Evolutionary conservation across 2,113 vertebrate species (phyloP), one percentile per base, ranked within the genome.

Genomic region (Probosciger aterrimus): DNA sequence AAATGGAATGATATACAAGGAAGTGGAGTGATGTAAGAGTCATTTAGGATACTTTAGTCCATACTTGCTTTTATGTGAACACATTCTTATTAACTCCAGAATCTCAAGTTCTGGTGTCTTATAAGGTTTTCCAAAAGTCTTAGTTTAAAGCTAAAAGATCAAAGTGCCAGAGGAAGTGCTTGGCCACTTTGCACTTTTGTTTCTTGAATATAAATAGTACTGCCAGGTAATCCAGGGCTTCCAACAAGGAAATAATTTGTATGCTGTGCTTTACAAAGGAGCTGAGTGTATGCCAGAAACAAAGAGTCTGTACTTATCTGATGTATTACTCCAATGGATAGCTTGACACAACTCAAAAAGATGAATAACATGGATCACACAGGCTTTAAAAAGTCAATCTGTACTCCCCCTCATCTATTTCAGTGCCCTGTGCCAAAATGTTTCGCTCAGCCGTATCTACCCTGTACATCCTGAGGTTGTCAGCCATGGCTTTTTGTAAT

Each of bases 301-400:
- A 94, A 95, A 90, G 41, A 94, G 52, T 33, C 47, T 94, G 43
- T 77, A 62, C 65, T 96, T 93, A 94, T 78, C 91, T 96, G 95
- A 75, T 91, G 46, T 83, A 88, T 80, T 92, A 88, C 41, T 95
- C 92, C 97, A 92, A 35, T 50, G 49, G 77, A 92, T 90, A 94
- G 82, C 71, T 92, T 52, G 64, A 71, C 55, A 88, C 46, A 82
- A 62, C 44, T 74, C n/a, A 88, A 82, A 86, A 84, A 24, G 15
- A 35, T 55, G 5, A 95, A 44, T 92, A 90, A 89, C 63, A 60
- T 33, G 49, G 79, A 96, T 86, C 86, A 97, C 83, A 82, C 59
- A 93, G 47, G 41, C 39, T 75, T 95, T 59, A 27, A 89, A 53
- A 93, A 71, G 65, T 47, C 18, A 47, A 4, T 43, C 68, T 95